phyloP scores from a whole-genome alignment of 2,113 vertebrate species.

The Phyllostomus hastatus region DNA sequence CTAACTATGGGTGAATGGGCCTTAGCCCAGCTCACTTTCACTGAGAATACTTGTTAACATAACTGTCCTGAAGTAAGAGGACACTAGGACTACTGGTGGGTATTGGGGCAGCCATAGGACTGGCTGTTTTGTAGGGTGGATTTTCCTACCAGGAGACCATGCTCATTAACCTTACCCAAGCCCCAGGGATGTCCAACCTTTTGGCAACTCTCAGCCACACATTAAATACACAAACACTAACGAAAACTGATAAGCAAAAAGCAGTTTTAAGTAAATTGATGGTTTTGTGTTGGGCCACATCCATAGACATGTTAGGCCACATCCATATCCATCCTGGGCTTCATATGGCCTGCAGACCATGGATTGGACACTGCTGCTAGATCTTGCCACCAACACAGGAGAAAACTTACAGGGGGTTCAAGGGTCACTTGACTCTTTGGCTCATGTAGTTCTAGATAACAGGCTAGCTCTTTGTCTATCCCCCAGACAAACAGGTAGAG shows the following conservation, averaged over 20 bases:
- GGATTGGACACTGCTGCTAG: neutral
- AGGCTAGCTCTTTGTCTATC: neutral
- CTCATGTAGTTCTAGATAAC: neutral
- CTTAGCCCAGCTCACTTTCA: neutral
- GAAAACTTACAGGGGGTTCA: neutral
- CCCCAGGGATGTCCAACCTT: too few relatives aligned
- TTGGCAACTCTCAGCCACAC: too few relatives aligned
- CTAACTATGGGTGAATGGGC: too few relatives aligned
- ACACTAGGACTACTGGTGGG: neutral
- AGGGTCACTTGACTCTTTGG: neutral
- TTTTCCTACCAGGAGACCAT: neutral
- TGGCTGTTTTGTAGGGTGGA: rapidly evolving
- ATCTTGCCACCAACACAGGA: neutral
- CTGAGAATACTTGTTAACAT: neutral
- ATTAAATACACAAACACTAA: too few relatives aligned
- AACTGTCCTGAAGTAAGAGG: neutral
- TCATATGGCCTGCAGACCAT: too few relatives aligned
- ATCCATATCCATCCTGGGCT: too few relatives aligned
- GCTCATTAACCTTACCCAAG: neutral
- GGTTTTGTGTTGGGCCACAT: too few relatives aligned
- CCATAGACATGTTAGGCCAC: too few relatives aligned
- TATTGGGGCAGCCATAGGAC: neutral
- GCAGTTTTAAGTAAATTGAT: too few relatives aligned
- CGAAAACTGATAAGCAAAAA: too few relatives aligned
- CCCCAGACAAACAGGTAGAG: neutral